phyloP scores from a whole-genome alignment of 2,113 vertebrate species.

The Pionites leucogaster region DNA sequence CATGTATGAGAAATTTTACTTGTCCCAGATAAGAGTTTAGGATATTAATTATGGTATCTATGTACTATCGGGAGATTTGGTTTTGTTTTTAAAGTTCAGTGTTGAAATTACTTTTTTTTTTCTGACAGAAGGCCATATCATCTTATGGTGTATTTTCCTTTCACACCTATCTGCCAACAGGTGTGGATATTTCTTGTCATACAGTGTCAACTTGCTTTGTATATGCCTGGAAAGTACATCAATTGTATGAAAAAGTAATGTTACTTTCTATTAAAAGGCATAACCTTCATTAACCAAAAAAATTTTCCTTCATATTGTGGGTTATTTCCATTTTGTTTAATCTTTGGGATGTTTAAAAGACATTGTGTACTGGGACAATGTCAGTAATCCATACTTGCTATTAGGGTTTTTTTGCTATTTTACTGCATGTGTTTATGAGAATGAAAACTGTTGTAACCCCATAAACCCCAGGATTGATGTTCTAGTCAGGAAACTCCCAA shows the following conservation, averaged over 20 bases:
- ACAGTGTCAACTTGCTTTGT: too few species aligned
- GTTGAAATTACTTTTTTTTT: neutral
- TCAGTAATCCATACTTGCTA: neutral
- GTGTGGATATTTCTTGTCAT: neutral
- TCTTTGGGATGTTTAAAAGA: neutral
- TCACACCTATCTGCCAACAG: neutral
- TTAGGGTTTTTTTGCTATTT: neutral
- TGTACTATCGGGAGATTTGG: accelerated
- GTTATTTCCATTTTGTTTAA: neutral
- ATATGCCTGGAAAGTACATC: too few species aligned
- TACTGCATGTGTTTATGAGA: neutral
- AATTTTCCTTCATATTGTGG: neutral
- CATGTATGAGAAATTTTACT: conserved; percentile 7
- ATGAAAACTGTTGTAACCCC: neutral
- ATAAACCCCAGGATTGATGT: neutral
- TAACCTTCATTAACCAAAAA: neutral
- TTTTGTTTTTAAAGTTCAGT: neutral
- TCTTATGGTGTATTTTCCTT: neutral
- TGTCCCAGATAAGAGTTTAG: neutral
- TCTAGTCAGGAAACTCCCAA: neutral
- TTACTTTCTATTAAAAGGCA: neutral
- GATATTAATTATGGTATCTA: neutral
- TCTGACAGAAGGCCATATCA: neutral
- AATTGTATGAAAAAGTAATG: neutral
- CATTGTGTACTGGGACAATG: neutral